Evolutionary conservation across 2,113 vertebrate species (phyloP), one percentile per base, ranked within the genome.

Genomic region (Pomatostomus ruficeps): DNA sequence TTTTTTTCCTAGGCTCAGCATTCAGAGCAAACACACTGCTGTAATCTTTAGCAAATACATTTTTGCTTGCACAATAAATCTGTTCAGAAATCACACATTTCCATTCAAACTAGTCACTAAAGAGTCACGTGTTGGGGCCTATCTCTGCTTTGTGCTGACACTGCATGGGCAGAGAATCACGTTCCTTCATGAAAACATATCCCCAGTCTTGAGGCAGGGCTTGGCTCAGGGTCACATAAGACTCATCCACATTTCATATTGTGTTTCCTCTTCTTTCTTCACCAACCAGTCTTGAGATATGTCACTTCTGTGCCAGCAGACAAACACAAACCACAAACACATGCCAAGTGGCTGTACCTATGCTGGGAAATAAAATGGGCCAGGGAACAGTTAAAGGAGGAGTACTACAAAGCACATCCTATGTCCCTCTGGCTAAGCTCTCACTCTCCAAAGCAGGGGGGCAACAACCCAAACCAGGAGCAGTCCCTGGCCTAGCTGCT

Each of bases 1-100:
- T 73, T 67, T 89, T 91, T 91, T 91, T 62, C 54, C 58, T 42
- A 78, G 88, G 79, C 85, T 87, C 76, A 88, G 83, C 65, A 83
- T 91, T 80, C 84, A 77, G 63, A 85, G 61, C 72, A 94, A 91
- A 93, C 92, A 93, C 7, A 0, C 15, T 48, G 81, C 78, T 61
- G 21, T 88, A 89, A 88, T 92, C 96, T 90, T 95, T 49, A 93
- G 90, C 91, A 96, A 96, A 96, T 84, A 90, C 70, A 73, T 81
- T 96, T 95, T 86, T 94, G 66, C 83, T 86, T 94, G 88, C 92
- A 92, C 76, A 90, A 88, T 91, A 96, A 96, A 87, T 88, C 89
- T 93, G 80, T 94, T 96, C 86, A 86, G 91, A 96, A 95, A 85
- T 89, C 72, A 84, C 89, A 79, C 43, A 78, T 91, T 83, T 96